phyloP scores from a whole-genome alignment of 2,888 invertebrate genomes.

The Brachynemurus nebulosus region DNA sequence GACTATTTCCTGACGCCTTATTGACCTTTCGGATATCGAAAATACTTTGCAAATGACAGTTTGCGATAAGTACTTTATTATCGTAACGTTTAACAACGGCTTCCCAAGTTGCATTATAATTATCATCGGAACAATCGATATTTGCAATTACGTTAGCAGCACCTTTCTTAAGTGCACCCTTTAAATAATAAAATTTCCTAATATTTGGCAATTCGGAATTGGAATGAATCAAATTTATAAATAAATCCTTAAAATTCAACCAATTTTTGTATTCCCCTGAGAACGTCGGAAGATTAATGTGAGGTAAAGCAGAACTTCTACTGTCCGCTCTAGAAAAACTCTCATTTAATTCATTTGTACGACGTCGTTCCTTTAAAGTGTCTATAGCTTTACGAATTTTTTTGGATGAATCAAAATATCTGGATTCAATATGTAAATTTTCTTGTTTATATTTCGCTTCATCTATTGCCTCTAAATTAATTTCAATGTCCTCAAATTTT shows the following conservation, averaged over 20 bases:
- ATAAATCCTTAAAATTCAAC: no score
- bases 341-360: no score
- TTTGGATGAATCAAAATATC: not conserved
- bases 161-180: not conserved
- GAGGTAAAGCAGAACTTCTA: not conserved
- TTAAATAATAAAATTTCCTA: not conserved
- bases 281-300: no score
- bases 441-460: not conserved
- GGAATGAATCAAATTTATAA: not conserved
- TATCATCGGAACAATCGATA: not conserved
- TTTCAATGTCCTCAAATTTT: not conserved
- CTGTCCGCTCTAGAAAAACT: not conserved
- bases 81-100: not conserved
- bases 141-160: not conserved
- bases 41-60: not conserved
- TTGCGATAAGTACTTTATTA: no score
- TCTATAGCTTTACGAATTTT: not conserved
- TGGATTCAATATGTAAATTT: not conserved
- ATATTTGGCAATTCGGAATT: not conserved
- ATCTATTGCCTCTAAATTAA: not conserved
- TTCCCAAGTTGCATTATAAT: not conserved
- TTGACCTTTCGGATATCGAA: not conserved
- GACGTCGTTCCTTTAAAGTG: no score
- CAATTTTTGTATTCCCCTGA: no score
- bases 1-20: not conserved